Conservation (phyloP, 2,888 invertebrate species). For the Boloria selene region DNA sequence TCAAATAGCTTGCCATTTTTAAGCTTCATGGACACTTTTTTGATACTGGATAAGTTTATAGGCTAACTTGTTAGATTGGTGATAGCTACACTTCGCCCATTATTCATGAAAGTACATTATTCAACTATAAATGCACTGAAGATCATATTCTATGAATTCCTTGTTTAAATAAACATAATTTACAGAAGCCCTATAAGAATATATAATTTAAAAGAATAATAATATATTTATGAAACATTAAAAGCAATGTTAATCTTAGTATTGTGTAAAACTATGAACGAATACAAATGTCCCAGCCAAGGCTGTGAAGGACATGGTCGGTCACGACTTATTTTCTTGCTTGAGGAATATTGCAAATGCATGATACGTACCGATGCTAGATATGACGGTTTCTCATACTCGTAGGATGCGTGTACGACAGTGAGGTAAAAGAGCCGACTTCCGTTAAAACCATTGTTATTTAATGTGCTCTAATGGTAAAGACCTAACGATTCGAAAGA, state of each 20-base stretch:
- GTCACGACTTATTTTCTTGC: conserved; percentile 54
- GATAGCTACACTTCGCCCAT: too few relatives aligned
- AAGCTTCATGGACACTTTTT: too few relatives aligned
- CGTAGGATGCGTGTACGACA: conserved; percentile 45
- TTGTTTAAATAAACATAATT: conserved; percentile 1
- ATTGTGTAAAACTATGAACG: conserved; percentile 38
- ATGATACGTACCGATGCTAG: conserved; percentile 52
- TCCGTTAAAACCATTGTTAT: conserved; percentile 59
- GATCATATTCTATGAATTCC: not conserved
- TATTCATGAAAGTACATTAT: too few relatives aligned
- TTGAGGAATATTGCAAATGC: conserved; percentile 50
- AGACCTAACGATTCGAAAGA: conserved; percentile 23
- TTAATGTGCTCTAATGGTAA: conserved; percentile 42
- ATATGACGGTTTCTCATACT: conserved; percentile 49
- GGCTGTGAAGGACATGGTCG: conserved; percentile 57
- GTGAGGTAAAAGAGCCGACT: conserved; percentile 66
- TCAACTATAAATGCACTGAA: not conserved
- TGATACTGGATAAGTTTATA: too few relatives aligned
- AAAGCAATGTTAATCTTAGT: conserved; percentile 43
- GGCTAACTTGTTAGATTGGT: too few relatives aligned
- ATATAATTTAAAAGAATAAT: conserved; percentile 24
- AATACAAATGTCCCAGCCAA: conserved; percentile 56
- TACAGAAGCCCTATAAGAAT: conserved; percentile 16
- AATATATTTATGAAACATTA: conserved; percentile 41
- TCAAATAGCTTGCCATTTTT: too few relatives aligned